Conservation (phyloP, 2,113 vertebrate genomes). For the Anarhynchus alexandrinus region DNA sequence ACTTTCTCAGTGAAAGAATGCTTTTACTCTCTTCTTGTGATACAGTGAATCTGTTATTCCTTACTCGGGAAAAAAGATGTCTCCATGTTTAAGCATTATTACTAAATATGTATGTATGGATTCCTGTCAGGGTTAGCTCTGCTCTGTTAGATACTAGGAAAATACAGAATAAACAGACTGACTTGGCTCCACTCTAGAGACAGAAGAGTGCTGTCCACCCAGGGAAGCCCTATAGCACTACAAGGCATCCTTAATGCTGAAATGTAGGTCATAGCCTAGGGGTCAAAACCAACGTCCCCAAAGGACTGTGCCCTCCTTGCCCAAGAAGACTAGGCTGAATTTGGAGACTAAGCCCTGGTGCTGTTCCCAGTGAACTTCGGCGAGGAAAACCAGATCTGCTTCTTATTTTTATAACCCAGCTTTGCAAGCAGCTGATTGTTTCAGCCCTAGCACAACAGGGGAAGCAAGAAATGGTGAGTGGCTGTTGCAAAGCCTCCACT, state of each 20-base stretch:
- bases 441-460: background rate
- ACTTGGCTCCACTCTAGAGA: background rate
- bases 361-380: accelerated
- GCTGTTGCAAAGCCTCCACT: background rate
- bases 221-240: background rate
- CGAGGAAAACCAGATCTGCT: background rate
- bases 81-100: background rate
- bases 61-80: slow-evolving; percentile 29
- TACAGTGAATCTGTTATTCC: slow-evolving; percentile 5
- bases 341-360: background rate
- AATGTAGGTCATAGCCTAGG: background rate
- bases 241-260: background rate
- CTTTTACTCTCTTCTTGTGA: slow-evolving; percentile 30
- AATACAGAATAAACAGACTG: background rate
- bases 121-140: background rate
- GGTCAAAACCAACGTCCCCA: background rate
- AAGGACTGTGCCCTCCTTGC: background rate
- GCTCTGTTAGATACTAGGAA: background rate
- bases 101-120: background rate
- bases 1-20: background rate
- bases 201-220: background rate
- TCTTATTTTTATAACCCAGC: background rate
- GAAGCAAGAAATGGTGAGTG: background rate
- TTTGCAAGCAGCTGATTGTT: background rate
- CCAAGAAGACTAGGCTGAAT: background rate